A percentile compares a stretch with the other conserved stretches of the same genome.
Conservation (phyloP, 2,797 vertebrate species). For the Geotrypetes seraphini region DNA sequence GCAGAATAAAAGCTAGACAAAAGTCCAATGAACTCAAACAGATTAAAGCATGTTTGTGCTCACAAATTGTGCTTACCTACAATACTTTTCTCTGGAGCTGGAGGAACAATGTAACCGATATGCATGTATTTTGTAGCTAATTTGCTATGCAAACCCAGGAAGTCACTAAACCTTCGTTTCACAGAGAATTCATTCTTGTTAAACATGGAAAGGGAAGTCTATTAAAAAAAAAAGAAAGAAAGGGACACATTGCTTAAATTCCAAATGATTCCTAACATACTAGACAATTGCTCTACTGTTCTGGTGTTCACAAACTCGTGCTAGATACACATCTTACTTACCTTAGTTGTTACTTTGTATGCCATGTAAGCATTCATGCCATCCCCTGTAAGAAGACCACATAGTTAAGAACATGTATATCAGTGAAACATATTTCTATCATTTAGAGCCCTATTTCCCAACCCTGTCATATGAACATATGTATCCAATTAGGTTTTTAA, state of each 20-base stretch:
- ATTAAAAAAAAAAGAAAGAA: constrained; percentile 15
- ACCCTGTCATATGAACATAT: too few species aligned
- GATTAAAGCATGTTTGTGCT: too few species aligned
- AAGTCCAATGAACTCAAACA: too few species aligned
- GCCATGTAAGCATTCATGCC: constrained; percentile 98
- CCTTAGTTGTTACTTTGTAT: constrained; percentile 90
- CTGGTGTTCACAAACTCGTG: too few species aligned
- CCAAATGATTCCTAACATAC: too few species aligned
- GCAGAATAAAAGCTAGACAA: too few species aligned
- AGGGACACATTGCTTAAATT: too few species aligned
- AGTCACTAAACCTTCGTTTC: constrained; percentile 91
- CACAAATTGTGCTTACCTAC: constrained; percentile 75
- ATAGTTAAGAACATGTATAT: constrained; percentile 3
- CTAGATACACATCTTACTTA: too few species aligned
- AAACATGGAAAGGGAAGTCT: constrained; percentile 81
- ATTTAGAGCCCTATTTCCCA: too few species aligned
- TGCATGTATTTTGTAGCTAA: constrained; percentile 89
- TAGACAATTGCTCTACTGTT: too few species aligned
- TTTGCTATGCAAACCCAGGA: constrained; percentile 90
- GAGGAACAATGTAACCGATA: constrained; percentile 86
- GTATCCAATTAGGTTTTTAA: too few species aligned
- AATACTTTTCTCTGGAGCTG: constrained; percentile 94
- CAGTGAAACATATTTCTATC: background rate
- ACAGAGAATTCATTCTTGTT: constrained; percentile 77
- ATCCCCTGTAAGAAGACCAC: constrained; percentile 65